Conservation (phyloP, 1,140 invertebrate species). For the Bicyclus anynana region DNA sequence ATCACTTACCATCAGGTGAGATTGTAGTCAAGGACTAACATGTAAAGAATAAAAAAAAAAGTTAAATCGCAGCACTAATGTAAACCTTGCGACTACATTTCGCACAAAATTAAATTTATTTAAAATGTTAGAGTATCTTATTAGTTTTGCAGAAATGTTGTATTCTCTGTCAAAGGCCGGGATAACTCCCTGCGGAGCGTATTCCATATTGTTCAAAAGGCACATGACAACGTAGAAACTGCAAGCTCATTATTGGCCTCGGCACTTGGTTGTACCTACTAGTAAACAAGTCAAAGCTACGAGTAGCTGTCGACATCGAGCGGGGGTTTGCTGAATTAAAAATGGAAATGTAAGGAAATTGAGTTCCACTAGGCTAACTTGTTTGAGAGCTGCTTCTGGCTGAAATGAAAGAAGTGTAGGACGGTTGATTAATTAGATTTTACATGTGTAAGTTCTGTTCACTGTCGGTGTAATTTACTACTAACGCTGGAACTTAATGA, state of each 20-base stretch:
- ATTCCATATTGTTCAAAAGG: not conserved
- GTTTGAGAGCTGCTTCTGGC: constrained; percentile 22
- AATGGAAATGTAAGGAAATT: constrained; percentile 38
- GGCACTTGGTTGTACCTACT: constrained; percentile 32
- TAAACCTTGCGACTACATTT: too few relatives aligned
- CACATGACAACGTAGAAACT: constrained; percentile 5
- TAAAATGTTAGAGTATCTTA: too few relatives aligned
- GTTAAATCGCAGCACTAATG: too few relatives aligned
- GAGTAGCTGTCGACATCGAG: constrained; percentile 22
- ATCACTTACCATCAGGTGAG: too few relatives aligned
- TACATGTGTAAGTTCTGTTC: not conserved
- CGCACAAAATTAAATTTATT: too few relatives aligned
- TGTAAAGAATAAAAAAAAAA: too few relatives aligned
- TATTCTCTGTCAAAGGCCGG: not conserved
- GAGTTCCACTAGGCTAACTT: constrained; percentile 28
- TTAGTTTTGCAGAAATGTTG: not conserved
- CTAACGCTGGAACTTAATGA: too few relatives aligned
- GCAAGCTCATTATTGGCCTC: constrained; percentile 28
- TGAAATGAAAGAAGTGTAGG: constrained; percentile 3
- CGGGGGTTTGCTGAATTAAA: constrained; percentile 34
- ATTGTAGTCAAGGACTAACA: too few relatives aligned
- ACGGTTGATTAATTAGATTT: constrained; percentile 12
- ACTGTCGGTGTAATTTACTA: too few relatives aligned
- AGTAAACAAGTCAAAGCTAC: constrained; percentile 37
- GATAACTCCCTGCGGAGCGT: not conserved